phyloP scores from a whole-genome alignment of 2,888 invertebrate species.

The Metallyticus violacea region DNA sequence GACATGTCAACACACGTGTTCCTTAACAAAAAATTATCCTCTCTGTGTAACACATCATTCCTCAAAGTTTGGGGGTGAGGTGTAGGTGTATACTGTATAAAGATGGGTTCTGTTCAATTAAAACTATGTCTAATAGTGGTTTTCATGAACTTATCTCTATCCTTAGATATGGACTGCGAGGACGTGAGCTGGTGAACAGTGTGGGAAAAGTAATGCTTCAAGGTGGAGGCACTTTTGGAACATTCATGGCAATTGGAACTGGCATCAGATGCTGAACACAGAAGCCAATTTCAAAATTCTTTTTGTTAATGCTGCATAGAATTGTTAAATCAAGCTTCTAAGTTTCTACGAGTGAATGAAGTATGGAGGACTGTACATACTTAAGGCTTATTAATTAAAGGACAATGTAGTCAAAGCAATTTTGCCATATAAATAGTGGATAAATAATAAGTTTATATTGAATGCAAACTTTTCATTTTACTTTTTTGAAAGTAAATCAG shows the following conservation, averaged over 20 bases:
- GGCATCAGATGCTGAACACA: constrained; percentile 69
- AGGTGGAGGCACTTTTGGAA: constrained; percentile 96
- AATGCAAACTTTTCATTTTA: neutral
- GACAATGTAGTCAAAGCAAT: neutral
- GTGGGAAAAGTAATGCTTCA: constrained; percentile 97
- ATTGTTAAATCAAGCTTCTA: neutral
- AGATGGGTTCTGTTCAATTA: too few relatives aligned
- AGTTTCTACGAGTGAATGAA: too few relatives aligned
- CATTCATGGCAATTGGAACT: constrained; percentile 92
- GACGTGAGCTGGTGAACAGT: constrained; percentile 85
- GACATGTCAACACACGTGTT: too few relatives aligned
- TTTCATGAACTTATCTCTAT: constrained; percentile 29
- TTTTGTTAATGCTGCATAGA: neutral
- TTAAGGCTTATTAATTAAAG: neutral
- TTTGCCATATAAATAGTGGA: neutral
- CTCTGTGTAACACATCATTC: too few relatives aligned
- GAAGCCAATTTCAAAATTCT: neutral
- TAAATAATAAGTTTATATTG: neutral
- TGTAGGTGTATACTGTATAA: too few relatives aligned
- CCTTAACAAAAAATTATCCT: too few relatives aligned
- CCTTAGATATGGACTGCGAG: constrained; percentile 84
- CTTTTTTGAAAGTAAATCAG: neutral
- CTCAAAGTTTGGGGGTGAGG: too few relatives aligned
- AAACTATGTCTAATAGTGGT: too few relatives aligned
- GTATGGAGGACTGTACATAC: neutral